phyloP scores from a whole-genome alignment of 1,140 invertebrate species.

The Sycophaga agraensis region DNA sequence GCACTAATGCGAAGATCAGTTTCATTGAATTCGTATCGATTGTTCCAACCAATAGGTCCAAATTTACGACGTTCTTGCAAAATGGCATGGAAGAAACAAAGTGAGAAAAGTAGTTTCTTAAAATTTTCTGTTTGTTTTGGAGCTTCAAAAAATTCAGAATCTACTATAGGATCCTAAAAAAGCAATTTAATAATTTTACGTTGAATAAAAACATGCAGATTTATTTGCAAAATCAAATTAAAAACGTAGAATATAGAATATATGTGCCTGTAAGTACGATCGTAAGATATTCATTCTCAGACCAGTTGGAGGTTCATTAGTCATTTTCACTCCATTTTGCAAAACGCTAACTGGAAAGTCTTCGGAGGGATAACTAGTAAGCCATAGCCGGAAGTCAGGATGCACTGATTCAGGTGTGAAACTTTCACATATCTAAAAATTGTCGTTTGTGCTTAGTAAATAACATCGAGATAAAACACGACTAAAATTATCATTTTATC shows the following conservation, averaged over 20 bases:
- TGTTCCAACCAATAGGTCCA: constrained; percentile 93
- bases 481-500: neutral
- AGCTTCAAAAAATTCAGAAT: constrained; percentile 84
- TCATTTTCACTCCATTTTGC: constrained; percentile 95
- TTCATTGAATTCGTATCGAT: constrained; percentile 94
- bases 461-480: neutral
- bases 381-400: constrained; percentile 87
- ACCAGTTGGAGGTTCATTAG: constrained; percentile 89
- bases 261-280: constrained; percentile 67
- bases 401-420: constrained; percentile 76
- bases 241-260: no score
- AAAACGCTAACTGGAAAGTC: constrained; percentile 90
- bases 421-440: constrained; percentile 73
- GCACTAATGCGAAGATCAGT: constrained; percentile 89
- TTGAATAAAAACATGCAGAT: no score
- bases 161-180: constrained; percentile 76
- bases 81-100: constrained; percentile 93
- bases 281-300: constrained; percentile 71
- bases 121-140: constrained; percentile 75
- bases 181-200: no score
- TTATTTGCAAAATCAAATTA: no score
- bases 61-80: constrained; percentile 91
- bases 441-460: neutral
- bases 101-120: constrained; percentile 82
- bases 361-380: constrained; percentile 88